Evolutionary conservation across 2,888 invertebrate species (phyloP).

Genomic region (Caenorhabditis sp.): DNA sequence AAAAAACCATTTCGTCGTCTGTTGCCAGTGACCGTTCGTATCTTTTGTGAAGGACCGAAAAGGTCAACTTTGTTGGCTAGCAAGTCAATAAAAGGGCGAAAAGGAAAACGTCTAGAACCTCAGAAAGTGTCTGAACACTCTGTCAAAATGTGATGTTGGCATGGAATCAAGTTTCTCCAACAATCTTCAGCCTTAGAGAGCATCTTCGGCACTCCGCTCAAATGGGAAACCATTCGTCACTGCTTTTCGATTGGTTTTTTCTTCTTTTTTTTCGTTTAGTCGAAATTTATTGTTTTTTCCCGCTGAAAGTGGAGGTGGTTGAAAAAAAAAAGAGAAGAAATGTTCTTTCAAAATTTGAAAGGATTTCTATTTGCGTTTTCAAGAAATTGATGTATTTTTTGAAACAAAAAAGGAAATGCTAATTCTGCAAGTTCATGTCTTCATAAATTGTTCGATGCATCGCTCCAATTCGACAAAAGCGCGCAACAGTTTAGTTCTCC

Average conservation of each 20-base stretch:
- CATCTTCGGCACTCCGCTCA: conserved; percentile 31
- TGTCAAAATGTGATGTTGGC: conserved; percentile 54
- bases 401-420: neutral
- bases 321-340: too few species aligned
- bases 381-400: too few species aligned
- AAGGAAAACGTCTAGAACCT: conserved; percentile 13
- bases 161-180: conserved; percentile 46
- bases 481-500: conserved; percentile 50
- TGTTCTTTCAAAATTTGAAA: neutral
- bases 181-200: conserved; percentile 28
- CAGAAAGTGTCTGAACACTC: conserved; percentile 40
- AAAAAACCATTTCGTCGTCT: too few species aligned
- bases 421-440: conserved; percentile 8
- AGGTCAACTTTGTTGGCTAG: too few species aligned
- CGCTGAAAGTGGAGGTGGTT: conserved; percentile 8
- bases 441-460: conserved; percentile 15
- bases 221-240: conserved; percentile 52
- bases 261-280: conserved; percentile 43
- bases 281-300: conserved; percentile 40
- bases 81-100: neutral
- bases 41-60: too few species aligned
- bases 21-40: too few species aligned
- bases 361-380: neutral
- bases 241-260: conserved; percentile 37
- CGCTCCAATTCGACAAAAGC: conserved; percentile 38